These are phyloP conservation scores for Lepidurus apus DNA, from an alignment of 1,140 invertebrate species.

Conservation along the genomic window DNA sequence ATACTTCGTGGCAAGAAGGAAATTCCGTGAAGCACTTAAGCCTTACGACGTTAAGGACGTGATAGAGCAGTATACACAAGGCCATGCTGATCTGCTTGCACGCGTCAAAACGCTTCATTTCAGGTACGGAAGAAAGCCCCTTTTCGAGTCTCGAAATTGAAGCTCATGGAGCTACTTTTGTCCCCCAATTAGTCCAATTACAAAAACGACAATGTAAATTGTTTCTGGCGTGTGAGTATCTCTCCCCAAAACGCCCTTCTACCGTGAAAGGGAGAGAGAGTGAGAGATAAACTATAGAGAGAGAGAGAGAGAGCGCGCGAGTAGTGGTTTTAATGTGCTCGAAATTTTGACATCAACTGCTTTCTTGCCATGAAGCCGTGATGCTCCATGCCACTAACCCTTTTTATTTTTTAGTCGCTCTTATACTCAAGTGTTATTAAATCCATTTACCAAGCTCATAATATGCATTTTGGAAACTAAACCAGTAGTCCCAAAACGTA, in stretches of 20 bases:
- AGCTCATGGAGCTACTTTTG: neutral
- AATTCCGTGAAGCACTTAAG: conserved; percentile 91
- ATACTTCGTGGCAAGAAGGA: conserved; percentile 82
- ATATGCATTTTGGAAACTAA: conserved; percentile 12
- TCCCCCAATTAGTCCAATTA: neutral
- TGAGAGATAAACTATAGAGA: too few relatives aligned
- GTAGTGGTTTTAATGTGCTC: too few relatives aligned
- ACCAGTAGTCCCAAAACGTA: neutral
- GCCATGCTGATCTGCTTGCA: conserved; percentile 40
- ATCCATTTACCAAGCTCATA: neutral
- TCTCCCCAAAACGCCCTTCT: neutral
- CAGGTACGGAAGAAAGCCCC: conserved; percentile 52
- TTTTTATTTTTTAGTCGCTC: neutral
- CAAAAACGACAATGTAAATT: neutral
- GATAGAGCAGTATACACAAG: conserved; percentile 57
- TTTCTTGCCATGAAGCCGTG: conserved; percentile 18
- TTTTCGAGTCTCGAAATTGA: neutral
- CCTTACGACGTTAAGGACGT: conserved; percentile 97
- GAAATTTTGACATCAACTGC: neutral
- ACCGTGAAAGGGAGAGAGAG: too few relatives aligned
- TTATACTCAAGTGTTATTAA: neutral
- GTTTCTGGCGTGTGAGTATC: neutral
- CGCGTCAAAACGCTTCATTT: conserved; percentile 79
- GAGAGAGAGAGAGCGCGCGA: too few relatives aligned
- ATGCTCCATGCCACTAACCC: conserved; percentile 4